Base-by-base conservation (phyloP, 2,113 vertebrate genomes). In the Neogobius melanostomus region DNA sequence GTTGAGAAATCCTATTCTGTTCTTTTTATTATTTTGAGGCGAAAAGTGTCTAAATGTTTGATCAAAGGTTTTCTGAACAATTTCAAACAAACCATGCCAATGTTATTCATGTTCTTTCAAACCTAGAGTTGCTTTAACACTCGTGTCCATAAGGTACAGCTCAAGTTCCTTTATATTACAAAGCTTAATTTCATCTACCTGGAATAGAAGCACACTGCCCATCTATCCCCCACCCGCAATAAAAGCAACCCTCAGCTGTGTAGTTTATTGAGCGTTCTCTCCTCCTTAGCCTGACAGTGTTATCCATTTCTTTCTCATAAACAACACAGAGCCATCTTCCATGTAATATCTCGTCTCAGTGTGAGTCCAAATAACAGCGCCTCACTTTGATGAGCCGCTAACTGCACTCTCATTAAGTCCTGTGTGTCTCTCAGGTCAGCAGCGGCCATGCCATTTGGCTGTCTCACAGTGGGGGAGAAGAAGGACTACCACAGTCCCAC, bases 401-500 rank as follows among this genome's bases (percentile, higher is more conserved):
- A 50, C 42, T 46, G 9, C 74, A 66, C 54, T 70, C 51, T 68
- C 8, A 47, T 69, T 65, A 54, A 74, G 59, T 49, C 17, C 61
- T 59, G 44, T 71, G 21, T 64, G 17, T 70, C 64, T 75, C 44
- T 54, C 91, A 95, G 95, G 91, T 93, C 87, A 90, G 92, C 84
- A 88, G 92, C 66, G 93, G 95, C 94, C 90, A 99, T 99, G 97
- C 96, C 97, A 88, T 98, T 98, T 95, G 96, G 97, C 93, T 99
- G 97, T 86, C 94, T 98, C 91, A 95, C 96, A 11, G 93, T 98
- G 78, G 96, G 97, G 11, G 96, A 98, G 85, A 98, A 98, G 94
- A 98, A 98, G 95, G 97, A 98, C 92, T 99, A 98, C 83, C 95
- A 95, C 90, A 98, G 95, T 90, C 97, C 96, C 52, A 95, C 95